Evolutionary conservation across 2,888 invertebrate genomes (phyloP).

Genomic region (Idaea straminata): DNA sequence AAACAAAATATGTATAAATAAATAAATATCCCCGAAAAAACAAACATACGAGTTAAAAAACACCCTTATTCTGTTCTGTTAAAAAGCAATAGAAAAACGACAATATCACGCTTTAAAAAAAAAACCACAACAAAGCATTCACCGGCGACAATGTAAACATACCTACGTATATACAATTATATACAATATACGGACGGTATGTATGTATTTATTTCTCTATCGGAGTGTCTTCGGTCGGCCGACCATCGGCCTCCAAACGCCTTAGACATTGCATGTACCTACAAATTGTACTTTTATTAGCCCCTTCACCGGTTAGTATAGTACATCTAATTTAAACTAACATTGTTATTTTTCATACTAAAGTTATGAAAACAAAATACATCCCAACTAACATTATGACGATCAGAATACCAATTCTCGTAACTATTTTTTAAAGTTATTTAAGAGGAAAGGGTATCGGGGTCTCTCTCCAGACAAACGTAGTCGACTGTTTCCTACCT

Average conservation of each 20-base stretch:
- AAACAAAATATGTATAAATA: neutral
- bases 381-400: no score
- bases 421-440: no score
- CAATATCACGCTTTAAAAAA: constrained; percentile 20
- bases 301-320: constrained; percentile 42
- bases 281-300: constrained; percentile 30
- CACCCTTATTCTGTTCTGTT: no score
- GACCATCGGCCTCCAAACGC: constrained; percentile 64
- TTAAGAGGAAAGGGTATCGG: no score
- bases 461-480: no score
- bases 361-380: neutral
- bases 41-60: neutral
- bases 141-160: constrained; percentile 68
- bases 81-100: constrained; percentile 6
- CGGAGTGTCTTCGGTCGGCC: constrained; percentile 51
- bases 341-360: neutral
- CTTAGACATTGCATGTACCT: constrained; percentile 66
- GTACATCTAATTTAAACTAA: constrained; percentile 12
- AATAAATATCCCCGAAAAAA: neutral
- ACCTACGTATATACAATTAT: constrained; percentile 70
- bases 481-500: no score
- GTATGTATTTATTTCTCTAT: constrained; percentile 54
- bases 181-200: constrained; percentile 57
- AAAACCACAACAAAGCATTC: constrained; percentile 17
- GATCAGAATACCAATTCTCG: no score